phyloP scores from a whole-genome alignment of 2,888 invertebrate genomes.

The Cataglyphis altisquamis region DNA sequence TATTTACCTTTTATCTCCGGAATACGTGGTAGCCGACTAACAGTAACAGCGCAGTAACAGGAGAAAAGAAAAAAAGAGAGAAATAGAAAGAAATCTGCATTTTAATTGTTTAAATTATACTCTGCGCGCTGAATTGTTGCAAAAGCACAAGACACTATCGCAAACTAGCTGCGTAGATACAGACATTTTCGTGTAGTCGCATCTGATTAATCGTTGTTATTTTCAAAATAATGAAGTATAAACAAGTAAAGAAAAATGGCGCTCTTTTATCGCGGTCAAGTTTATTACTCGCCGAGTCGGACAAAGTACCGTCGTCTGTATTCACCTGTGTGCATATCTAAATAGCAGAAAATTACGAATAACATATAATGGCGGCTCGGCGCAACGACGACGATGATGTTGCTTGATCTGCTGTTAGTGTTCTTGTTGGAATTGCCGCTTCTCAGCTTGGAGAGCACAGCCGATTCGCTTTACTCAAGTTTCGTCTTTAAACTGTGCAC shows the following conservation, averaged over 20 bases:
- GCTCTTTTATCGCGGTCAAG: slow-evolving; percentile 71
- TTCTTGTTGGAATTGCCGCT: slow-evolving; percentile 41
- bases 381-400: slow-evolving; percentile 35
- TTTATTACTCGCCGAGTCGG: slow-evolving; percentile 75
- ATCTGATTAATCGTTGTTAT: slow-evolving; percentile 47
- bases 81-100: not conserved
- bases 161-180: not conserved
- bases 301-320: slow-evolving; percentile 64
- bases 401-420: slow-evolving; percentile 50
- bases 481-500: slow-evolving; percentile 61
- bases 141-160: not conserved
- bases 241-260: slow-evolving; percentile 77
- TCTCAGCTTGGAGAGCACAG: slow-evolving; percentile 51
- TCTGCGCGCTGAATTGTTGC: not conserved
- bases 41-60: not conserved
- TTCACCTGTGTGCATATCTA: slow-evolving; percentile 75
- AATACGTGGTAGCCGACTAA: not conserved
- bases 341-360: slow-evolving; percentile 79
- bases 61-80: not conserved
- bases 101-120: slow-evolving; percentile 32
- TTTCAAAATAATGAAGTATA: slow-evolving; percentile 79
- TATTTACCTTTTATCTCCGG: not conserved
- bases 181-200: slow-evolving; percentile 24
- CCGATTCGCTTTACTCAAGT: slow-evolving; percentile 61
- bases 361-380: slow-evolving; percentile 45